A percentile compares a stretch with the other conserved stretches of the same genome.
These are phyloP conservation scores for Penaeus indicus DNA, from an alignment of 1,140 invertebrate species.

Conservation along the genomic window DNA sequence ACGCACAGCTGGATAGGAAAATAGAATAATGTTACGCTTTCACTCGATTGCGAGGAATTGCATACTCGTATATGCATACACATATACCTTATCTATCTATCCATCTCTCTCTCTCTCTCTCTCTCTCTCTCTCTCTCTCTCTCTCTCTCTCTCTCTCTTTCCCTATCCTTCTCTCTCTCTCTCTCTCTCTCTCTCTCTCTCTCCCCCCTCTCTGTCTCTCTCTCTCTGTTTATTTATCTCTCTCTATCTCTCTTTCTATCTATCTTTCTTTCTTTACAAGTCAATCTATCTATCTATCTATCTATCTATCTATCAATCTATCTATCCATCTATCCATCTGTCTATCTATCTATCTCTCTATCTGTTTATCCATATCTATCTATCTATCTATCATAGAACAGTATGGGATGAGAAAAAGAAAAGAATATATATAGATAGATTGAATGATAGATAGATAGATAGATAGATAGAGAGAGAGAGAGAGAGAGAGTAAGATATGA, in stretches of 20 bases:
- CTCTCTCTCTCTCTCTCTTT: background rate
- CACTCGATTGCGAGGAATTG: too few species aligned
- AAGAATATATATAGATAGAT: background rate
- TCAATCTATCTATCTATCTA: background rate
- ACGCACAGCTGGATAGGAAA: too few species aligned
- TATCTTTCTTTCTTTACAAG: background rate
- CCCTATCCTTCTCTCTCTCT: background rate
- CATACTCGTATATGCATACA: too few species aligned
- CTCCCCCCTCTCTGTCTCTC: background rate
- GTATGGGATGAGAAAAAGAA: background rate
- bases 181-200: background rate
- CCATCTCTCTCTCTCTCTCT: background rate
- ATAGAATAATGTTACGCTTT: too few species aligned
- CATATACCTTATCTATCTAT: too few species aligned
- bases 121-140: background rate
- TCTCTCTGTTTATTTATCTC: background rate
- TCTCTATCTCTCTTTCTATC: background rate
- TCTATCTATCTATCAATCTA: too few species aligned
- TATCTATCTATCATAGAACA: background rate
- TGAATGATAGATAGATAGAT: background rate
- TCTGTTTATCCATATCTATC: background rate
- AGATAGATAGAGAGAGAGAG: background rate
- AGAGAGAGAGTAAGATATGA: background rate
- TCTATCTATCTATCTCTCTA: too few species aligned
- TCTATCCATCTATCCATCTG: too few species aligned